Evolutionary conservation across 2,797 vertebrate species (phyloP), one percentile per base, ranked within the genome.

Genomic region (Stomatorhinus walkeri): DNA sequence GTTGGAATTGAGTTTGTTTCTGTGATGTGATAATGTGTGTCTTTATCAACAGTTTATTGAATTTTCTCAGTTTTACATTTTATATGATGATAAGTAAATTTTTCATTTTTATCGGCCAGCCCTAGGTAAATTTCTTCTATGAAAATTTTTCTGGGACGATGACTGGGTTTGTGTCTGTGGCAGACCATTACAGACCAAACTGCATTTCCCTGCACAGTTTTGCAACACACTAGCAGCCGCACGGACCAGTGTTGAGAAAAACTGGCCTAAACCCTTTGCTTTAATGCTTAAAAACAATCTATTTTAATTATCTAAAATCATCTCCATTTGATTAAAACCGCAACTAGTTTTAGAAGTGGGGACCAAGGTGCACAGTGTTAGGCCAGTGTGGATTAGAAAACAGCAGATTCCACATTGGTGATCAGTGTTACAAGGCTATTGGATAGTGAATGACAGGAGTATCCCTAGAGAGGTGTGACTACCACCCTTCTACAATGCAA

Each of bases 371-470:
- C 46, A 12, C 46, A 85, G 46, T n/a, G 72, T 85, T 49, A 10
- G 40, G 40, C 46, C 24, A 51, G 22, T 43, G 4, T 48, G 22
- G 24, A 24, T 9, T 1, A n/a, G 32, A 10, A n/a, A 28, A n/a
- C 16, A 19, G 28, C n/a, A 9, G 19, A 64, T 46, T n/a, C 56
- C 9, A 19, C 36, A 43, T 64, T 43, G 86, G 16, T 61, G 54
- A 64, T 56, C n/a, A 24, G 19, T 51, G 48, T 81, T 19, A 48
- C 85, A 49, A 14, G 22, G 32, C 12, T 36, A 89, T 14, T 46
- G 61, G 89, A 22, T n/a, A 43, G 68, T 43, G 36, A 79, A 51
- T 81, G 76, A 81, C 88, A 28, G 88, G 61, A 19, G 87, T 16
- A 4, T 79, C 49, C 84, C 51, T 51, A 24, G 32, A 72, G 59